Conservation (phyloP, 2,113 vertebrate genomes). For the Electrona antarctica region DNA sequence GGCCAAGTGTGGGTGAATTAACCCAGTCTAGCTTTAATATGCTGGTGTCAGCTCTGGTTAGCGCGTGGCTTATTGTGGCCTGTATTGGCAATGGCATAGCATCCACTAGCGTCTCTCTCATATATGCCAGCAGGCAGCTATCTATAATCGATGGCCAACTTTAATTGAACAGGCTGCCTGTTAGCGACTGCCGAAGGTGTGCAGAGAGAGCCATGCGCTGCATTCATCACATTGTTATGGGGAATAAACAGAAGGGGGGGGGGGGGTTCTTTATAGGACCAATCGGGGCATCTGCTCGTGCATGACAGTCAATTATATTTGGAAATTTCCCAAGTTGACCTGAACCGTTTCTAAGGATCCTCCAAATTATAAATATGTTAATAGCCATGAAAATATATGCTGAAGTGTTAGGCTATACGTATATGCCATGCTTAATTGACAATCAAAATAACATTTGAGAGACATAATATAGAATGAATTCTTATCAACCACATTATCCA, state of each 20-base stretch:
- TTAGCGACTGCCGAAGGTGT: slow-evolving; percentile 54
- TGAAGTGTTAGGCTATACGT: not conserved
- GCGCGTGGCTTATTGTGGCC: slow-evolving; percentile 81
- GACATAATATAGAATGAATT: too few relatives aligned
- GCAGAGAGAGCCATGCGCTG: slow-evolving; percentile 28
- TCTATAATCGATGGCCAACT: slow-evolving; percentile 79
- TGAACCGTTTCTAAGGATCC: not conserved
- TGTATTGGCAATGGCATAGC: slow-evolving; percentile 83
- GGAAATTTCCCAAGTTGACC: slow-evolving; percentile 31
- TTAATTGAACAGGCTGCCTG: slow-evolving; percentile 75
- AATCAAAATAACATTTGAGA: not conserved
- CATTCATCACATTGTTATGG: slow-evolving; percentile 48
- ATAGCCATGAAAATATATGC: not conserved
- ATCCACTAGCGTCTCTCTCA: slow-evolving; percentile 79
- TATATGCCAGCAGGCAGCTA: slow-evolving; percentile 76
- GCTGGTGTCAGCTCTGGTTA: slow-evolving; percentile 94
- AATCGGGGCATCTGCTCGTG: slow-evolving; percentile 41
- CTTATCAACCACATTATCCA: too few relatives aligned
- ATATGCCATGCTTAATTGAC: not conserved
- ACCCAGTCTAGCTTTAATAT: slow-evolving; percentile 96
- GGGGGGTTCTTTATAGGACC: slow-evolving; percentile 22
- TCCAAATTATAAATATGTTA: slow-evolving; percentile 9
- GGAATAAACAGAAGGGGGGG: slow-evolving; percentile 38
- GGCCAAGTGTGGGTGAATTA: slow-evolving; percentile 94
- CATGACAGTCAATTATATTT: slow-evolving; percentile 38